phyloP scores from a whole-genome alignment of 2,797 vertebrate genomes.

The Eleutherodactylus coqui region DNA sequence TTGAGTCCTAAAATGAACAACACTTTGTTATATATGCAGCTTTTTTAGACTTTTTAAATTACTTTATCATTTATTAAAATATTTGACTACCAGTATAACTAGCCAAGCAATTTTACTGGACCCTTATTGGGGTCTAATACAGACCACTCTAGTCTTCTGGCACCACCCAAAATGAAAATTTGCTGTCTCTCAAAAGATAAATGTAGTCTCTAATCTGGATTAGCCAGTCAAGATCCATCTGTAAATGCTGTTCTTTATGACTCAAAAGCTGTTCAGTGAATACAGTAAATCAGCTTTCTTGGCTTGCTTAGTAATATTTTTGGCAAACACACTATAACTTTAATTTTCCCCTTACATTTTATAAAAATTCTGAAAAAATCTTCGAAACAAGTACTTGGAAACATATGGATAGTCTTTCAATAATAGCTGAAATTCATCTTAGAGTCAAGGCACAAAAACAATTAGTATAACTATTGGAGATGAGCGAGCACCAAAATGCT shows the following conservation, averaged over 20 bases:
- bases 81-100: neutral
- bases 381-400: neutral
- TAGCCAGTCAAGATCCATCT: neutral
- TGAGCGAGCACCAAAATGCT: too few relatives aligned
- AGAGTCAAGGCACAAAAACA: neutral
- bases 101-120: neutral
- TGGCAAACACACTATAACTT: neutral
- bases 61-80: neutral
- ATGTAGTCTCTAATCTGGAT: neutral
- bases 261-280: neutral
- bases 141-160: neutral
- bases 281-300: constrained; percentile 4
- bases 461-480: too few relatives aligned
- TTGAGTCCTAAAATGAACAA: neutral
- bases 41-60: neutral
- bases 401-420: neutral
- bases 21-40: neutral
- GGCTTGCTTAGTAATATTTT: neutral
- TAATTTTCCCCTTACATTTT: neutral
- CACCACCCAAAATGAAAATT: constrained; percentile 1
- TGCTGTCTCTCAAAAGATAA: neutral
- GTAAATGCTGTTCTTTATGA: neutral
- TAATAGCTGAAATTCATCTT: neutral
- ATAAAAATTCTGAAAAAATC: neutral
- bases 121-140: too few relatives aligned